Conservation (phyloP, 2,113 vertebrate genomes). For the Peucedramus taeniatus region DNA sequence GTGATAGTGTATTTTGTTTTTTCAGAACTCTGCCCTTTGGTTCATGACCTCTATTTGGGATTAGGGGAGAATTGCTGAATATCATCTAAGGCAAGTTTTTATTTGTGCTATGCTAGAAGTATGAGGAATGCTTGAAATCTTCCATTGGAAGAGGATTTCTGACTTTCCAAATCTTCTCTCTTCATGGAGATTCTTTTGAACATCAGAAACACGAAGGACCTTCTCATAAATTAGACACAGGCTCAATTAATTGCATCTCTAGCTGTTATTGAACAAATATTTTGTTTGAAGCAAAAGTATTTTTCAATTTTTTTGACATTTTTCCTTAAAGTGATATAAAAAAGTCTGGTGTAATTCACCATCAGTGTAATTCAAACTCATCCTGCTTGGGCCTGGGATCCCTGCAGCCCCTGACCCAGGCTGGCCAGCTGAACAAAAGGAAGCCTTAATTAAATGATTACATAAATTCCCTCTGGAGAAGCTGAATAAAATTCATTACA, state of each 20-base stretch:
- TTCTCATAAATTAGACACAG: neutral
- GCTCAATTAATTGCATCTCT: neutral
- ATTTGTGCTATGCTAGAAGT: neutral
- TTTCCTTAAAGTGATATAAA: neutral
- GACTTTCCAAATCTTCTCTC: neutral
- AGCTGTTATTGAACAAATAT: neutral
- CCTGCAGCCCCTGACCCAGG: constrained; percentile 27
- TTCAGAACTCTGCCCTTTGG: neutral
- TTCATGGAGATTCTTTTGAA: neutral
- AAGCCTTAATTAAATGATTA: constrained; percentile 59
- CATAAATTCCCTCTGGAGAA: constrained; percentile 55
- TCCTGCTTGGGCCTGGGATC: constrained; percentile 13
- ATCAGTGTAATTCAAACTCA: neutral
- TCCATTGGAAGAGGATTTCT: neutral
- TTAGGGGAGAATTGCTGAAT: neutral
- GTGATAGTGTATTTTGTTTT: neutral
- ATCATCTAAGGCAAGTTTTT: neutral
- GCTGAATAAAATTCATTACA: constrained; percentile 12
- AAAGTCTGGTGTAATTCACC: neutral
- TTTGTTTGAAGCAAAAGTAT: neutral
- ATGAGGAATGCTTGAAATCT: neutral
- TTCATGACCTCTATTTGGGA: neutral
- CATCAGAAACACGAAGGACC: neutral
- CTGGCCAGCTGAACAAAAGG: constrained; percentile 29
- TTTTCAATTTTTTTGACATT: neutral